Evolutionary conservation across 1,140 invertebrate species (phyloP).

Genomic region (Oncopeltus fasciatus): DNA sequence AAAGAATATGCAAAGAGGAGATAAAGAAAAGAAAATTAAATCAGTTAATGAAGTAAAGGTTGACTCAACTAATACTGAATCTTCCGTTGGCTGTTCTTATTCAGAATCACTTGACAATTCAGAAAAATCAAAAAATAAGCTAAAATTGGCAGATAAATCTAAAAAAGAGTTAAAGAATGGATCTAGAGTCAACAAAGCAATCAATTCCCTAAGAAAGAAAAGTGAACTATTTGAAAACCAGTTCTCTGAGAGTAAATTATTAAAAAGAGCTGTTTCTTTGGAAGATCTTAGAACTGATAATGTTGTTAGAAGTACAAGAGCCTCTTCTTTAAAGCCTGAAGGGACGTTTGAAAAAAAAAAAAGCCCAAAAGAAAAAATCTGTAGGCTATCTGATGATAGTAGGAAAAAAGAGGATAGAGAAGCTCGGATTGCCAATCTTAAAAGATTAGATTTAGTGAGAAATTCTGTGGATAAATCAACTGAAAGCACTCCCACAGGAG

Average conservation of each 20-base stretch:
- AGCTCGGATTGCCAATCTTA: neutral
- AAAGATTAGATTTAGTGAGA: neutral
- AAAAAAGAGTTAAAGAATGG: slow-evolving; percentile 10
- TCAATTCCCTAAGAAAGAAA: slow-evolving; percentile 12
- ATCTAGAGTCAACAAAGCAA: slow-evolving; percentile 16
- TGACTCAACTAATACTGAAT: too few species aligned
- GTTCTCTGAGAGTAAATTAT: slow-evolving; percentile 15
- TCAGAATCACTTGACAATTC: too few species aligned
- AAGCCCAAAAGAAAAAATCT: slow-evolving; percentile 2
- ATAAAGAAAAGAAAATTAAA: too few species aligned
- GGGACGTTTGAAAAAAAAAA: neutral
- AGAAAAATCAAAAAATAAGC: neutral
- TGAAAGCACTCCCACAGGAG: slow-evolving; percentile 11
- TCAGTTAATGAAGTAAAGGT: too few species aligned
- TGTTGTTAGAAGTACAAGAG: neutral
- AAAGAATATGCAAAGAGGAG: too few species aligned
- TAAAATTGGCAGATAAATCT: slow-evolving; percentile 6
- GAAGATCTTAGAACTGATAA: slow-evolving; percentile 9
- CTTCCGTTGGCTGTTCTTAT: too few species aligned
- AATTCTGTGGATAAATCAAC: neutral
- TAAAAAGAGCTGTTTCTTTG: slow-evolving; percentile 17
- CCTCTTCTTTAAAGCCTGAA: slow-evolving; percentile 15
- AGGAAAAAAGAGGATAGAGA: slow-evolving; percentile 1
- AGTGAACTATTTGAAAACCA: slow-evolving; percentile 10
- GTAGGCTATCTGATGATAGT: slow-evolving; percentile 2